Conservation (phyloP, 2,797 vertebrate genomes). For the Trachurus trachurus region DNA sequence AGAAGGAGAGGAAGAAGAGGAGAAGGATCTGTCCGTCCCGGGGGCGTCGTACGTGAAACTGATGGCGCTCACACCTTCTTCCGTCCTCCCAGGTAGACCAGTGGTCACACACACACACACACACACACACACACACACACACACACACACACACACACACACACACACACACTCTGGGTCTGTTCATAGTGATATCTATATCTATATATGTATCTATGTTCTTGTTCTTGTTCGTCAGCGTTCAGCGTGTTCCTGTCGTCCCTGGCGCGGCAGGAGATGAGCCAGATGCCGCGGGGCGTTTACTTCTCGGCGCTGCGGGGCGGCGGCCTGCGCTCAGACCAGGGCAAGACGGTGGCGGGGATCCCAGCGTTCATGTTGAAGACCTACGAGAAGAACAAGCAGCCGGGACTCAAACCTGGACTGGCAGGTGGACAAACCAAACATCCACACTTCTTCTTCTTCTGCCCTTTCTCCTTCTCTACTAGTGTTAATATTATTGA, state of each 20-base stretch:
- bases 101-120: no score
- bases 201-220: no score
- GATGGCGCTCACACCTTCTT: conserved; percentile 81
- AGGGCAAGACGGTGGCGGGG: conserved; percentile 91
- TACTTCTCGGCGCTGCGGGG: conserved; percentile 93
- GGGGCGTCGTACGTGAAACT: conserved; percentile 93
- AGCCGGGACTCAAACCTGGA: conserved; percentile 94
- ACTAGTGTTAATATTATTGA: no score
- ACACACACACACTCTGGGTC: no score
- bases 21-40: conserved; percentile 88
- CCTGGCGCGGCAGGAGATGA: conserved; percentile 94
- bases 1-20: conserved; percentile 82
- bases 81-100: conserved; percentile 89
- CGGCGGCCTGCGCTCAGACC: conserved; percentile 84
- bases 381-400: conserved; percentile 95
- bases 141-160: no score
- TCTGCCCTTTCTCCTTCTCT: no score
- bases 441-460: no score
- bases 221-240: conserved; percentile 74
- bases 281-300: conserved; percentile 93
- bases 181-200: not conserved
- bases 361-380: conserved; percentile 93
- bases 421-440: conserved; percentile 88
- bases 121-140: no score
- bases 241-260: conserved; percentile 91